Evolutionary conservation across 1,140 invertebrate species (phyloP), one percentile per base, ranked within the genome.

Genomic region (Gyrodactylus salaris): DNA sequence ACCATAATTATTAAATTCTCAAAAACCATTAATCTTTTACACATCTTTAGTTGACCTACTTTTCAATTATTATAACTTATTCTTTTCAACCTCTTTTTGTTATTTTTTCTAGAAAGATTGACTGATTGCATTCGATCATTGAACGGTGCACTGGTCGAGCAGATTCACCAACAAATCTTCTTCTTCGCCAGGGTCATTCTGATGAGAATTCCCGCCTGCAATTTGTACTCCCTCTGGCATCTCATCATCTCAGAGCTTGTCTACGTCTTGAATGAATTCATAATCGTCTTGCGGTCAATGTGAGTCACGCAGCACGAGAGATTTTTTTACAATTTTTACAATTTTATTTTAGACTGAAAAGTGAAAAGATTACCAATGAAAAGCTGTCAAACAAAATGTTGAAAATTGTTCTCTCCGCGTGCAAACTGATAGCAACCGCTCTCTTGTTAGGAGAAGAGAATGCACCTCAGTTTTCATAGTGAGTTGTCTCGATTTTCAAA

Each of bases 191-290:
- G 90, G 69, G 90, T 94, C 1, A 82, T 94, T 68, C 82, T 94
- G 2, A 78, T 92, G 69, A 83, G 89, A 73, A 89, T 93, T 84
- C 89, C 89, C 7, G 85, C 88, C 0, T 84, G 87, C 75, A 87
- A 89, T 76, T 85, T 93, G 1, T 89, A 88, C 16, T 89, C 88
- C 0, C 81, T 94, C 25, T 94, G 91, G 91, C 91, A 91, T 1
- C 87, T 88, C 68, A 89, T 94, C 77, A 89, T 93, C 73, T 89
- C 88, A 68, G 91, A 94, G 84, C 85, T 93, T 83, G 87, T 54
- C 34, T 54, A 54, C 34, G n/a, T 54, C 34, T 54, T 54, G 7
- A 54, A 54, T 54, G 34, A 54, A n/a, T 54, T 54, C 34, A 54
- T 54, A 7, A 7, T 54, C 7, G 34, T 54, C 34, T n/a, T 54